Percentiles rank a stretch among this genome's conserved stretches.
Conservation (phyloP, 1,140 invertebrate species). For the Tetraneura akinire region DNA sequence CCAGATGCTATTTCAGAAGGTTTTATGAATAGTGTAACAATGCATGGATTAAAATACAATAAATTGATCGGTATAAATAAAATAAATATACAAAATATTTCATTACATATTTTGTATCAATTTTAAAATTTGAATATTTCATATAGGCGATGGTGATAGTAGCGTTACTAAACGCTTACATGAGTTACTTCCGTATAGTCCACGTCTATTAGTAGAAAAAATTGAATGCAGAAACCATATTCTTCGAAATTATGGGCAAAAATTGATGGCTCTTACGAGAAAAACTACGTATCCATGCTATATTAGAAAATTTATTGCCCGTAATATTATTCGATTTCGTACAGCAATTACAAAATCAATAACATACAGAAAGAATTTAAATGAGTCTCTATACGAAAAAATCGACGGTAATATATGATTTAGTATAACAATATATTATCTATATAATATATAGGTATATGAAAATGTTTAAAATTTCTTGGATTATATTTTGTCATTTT, state of each 20-base stretch:
- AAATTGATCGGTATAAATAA: neutral
- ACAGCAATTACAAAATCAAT: conserved; percentile 16
- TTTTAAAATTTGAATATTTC: neutral
- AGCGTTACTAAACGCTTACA: too few species aligned
- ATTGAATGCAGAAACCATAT: neutral
- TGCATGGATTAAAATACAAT: neutral
- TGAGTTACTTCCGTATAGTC: neutral
- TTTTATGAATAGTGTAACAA: neutral
- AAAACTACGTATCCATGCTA: conserved; percentile 1
- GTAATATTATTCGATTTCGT: conserved; percentile 4
- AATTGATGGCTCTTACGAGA: conserved; percentile 6
- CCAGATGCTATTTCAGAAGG: too few species aligned
- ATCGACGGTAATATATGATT: conserved; percentile 10
- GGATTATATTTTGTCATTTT: too few species aligned
- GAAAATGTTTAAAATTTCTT: too few species aligned
- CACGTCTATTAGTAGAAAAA: conserved; percentile 4
- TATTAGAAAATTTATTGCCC: neutral
- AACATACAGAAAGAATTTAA: too few species aligned
- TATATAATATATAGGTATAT: too few species aligned
- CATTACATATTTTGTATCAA: too few species aligned
- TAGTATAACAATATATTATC: too few species aligned
- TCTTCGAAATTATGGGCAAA: too few species aligned
- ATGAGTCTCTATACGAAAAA: neutral
- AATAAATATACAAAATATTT: too few species aligned
- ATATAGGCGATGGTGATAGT: conserved; percentile 18